These are phyloP conservation scores for Hexactinellida sp. DNA, from an alignment of 37 sponge, comb jelly and placozoan species.

Conservation along the genomic window DNA sequence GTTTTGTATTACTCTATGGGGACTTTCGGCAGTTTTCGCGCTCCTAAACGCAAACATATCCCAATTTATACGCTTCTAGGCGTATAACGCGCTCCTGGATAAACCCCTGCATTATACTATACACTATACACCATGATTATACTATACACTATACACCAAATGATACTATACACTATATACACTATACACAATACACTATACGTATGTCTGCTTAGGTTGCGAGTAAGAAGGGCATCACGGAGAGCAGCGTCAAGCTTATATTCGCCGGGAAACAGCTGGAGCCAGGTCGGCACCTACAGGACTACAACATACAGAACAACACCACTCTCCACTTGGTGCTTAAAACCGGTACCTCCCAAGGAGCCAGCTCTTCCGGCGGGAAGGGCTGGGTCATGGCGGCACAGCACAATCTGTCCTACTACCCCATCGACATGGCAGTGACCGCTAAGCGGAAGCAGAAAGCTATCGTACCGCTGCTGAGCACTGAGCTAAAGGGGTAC, in stretches of 20 bases:
- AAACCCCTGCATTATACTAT: no score
- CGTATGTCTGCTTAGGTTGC: slow-evolving; percentile 19
- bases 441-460: slow-evolving; percentile 82
- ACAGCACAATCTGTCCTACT: slow-evolving; percentile 69
- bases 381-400: slow-evolving; percentile 57
- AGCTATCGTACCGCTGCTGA: slow-evolving; percentile 72
- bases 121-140: no score
- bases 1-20: no score
- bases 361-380: neutral
- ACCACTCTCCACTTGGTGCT: slow-evolving; percentile 36
- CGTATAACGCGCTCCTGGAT: no score
- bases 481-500: slow-evolving; percentile 52
- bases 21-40: no score
- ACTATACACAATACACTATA: no score
- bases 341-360: neutral
- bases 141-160: no score
- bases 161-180: no score
- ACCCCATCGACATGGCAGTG: slow-evolving; percentile 51
- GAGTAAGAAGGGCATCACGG: slow-evolving; percentile 28
- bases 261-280: slow-evolving; percentile 63
- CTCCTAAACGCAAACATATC: no score
- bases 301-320: slow-evolving; percentile 59
- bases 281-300: slow-evolving; percentile 59
- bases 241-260: slow-evolving; percentile 35
- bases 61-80: no score